These are phyloP conservation scores for Micropoecilia bifurca DNA, from an alignment of 2,797 vertebrate genomes.

Conservation along the genomic window DNA sequence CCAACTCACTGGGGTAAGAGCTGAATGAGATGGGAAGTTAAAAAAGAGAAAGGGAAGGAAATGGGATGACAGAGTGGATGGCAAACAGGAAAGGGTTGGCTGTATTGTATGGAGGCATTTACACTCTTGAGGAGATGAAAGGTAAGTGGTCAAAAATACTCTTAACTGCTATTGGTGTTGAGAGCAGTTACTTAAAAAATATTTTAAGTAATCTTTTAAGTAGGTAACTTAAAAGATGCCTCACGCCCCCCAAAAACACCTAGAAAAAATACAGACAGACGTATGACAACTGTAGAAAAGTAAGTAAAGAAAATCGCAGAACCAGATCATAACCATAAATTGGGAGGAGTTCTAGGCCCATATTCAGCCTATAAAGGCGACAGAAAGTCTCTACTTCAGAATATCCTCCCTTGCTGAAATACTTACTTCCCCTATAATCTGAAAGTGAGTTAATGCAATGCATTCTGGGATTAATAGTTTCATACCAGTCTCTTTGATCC, in stretches of 20 bases:
- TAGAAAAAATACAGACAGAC: constrained; percentile 62
- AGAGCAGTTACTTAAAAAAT: too few relatives aligned
- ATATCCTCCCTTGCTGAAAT: background rate
- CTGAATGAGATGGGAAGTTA: constrained; percentile 69
- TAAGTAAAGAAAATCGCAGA: constrained; percentile 34
- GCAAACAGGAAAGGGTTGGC: constrained; percentile 38
- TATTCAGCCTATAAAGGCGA: background rate
- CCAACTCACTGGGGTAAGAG: constrained; percentile 77
- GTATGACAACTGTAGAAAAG: constrained; percentile 55
- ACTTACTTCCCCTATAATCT: too few relatives aligned
- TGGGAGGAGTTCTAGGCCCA: constrained; percentile 8
- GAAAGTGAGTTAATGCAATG: background rate
- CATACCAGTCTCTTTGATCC: background rate
- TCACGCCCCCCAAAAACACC: background rate
- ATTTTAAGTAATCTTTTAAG: too few relatives aligned
- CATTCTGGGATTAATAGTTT: background rate
- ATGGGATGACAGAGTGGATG: constrained; percentile 54
- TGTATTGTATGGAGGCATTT: constrained; percentile 14
- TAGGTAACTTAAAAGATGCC: background rate
- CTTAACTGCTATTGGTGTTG: background rate
- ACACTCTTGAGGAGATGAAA: background rate
- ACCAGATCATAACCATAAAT: constrained; percentile 25
- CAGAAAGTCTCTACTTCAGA: background rate
- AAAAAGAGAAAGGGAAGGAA: constrained; percentile 53
- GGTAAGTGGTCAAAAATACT: background rate